These are phyloP conservation scores for Hyalella azteca DNA, from an alignment of 2,888 invertebrate species.

Conservation along the genomic window DNA sequence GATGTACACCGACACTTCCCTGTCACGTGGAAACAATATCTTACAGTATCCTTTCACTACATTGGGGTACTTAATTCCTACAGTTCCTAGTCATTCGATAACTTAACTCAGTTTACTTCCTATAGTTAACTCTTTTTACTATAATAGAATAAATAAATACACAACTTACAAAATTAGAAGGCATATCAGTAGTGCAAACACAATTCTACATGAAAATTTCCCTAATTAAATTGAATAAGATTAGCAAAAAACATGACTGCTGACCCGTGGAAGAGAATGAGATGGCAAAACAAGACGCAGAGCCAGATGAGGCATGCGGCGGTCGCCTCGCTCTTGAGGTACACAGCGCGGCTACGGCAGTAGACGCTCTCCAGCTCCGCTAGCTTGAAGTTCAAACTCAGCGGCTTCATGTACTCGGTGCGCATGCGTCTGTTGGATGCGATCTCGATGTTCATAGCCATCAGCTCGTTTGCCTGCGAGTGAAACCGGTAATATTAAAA, in stretches of 20 bases:
- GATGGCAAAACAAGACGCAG: slow-evolving; percentile 69
- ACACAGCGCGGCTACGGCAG: slow-evolving; percentile 83
- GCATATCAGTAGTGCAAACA: too few relatives aligned
- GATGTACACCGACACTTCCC: slow-evolving; percentile 12
- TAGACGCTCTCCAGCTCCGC: slow-evolving; percentile 78
- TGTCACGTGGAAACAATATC: too few relatives aligned
- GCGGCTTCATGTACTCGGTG: slow-evolving; percentile 81
- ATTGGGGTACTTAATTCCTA: not conserved
- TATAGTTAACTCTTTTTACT: not conserved
- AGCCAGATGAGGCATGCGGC: slow-evolving; percentile 91
- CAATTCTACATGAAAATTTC: not conserved
- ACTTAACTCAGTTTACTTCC: not conserved
- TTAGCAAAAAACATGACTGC: not conserved
- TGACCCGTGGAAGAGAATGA: slow-evolving; percentile 61
- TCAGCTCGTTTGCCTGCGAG: slow-evolving; percentile 76
- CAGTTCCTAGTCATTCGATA: not conserved
- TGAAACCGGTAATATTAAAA: too few relatives aligned
- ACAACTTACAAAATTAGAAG: not conserved
- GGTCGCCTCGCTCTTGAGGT: slow-evolving; percentile 93
- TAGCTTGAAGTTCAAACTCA: slow-evolving; percentile 87
- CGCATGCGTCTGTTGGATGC: slow-evolving; percentile 89
- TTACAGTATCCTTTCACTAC: too few relatives aligned
- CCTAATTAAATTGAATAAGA: not conserved
- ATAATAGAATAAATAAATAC: not conserved
- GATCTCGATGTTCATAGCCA: slow-evolving; percentile 85